Evolutionary conservation across 2,113 vertebrate genomes (phyloP).

Genomic region (Pedetes capensis): DNA sequence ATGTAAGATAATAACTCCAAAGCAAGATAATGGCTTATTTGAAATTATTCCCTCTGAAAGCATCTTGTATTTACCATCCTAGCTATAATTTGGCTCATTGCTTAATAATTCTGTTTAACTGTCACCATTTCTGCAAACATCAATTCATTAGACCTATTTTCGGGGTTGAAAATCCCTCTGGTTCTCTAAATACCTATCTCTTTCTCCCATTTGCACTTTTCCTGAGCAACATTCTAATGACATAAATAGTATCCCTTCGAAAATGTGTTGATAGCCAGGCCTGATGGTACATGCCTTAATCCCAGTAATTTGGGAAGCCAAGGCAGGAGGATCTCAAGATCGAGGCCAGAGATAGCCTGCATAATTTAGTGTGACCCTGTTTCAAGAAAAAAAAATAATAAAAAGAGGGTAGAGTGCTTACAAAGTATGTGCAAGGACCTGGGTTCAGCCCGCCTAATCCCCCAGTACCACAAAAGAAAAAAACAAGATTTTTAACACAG

Average conservation of each 20-base stretch:
- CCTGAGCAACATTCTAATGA: not conserved
- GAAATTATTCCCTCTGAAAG: conserved; percentile 41
- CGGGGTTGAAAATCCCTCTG: conserved; percentile 26
- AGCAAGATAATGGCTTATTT: conserved; percentile 50
- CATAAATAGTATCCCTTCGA: conserved; percentile 26
- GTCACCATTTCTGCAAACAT: conserved; percentile 58
- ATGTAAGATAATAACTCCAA: not conserved
- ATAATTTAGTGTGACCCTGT: no score
- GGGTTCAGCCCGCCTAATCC: no score
- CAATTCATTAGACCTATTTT: conserved; percentile 51
- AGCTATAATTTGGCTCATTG: conserved; percentile 54
- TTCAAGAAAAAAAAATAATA: no score
- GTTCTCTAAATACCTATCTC: not conserved
- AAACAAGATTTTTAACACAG: no score
- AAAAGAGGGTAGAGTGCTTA: no score
- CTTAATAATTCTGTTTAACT: conserved; percentile 60
- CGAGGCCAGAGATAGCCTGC: no score
- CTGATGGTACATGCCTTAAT: no score
- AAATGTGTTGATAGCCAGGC: not conserved
- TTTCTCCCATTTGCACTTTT: conserved; percentile 8
- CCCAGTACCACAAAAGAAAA: no score
- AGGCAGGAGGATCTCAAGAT: no score
- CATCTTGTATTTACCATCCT: conserved; percentile 41
- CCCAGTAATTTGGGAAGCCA: no score
- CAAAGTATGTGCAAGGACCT: no score